These are phyloP conservation scores for Toxotes jaculatrix DNA, from an alignment of 2,113 vertebrate species.

Conservation along the genomic window DNA sequence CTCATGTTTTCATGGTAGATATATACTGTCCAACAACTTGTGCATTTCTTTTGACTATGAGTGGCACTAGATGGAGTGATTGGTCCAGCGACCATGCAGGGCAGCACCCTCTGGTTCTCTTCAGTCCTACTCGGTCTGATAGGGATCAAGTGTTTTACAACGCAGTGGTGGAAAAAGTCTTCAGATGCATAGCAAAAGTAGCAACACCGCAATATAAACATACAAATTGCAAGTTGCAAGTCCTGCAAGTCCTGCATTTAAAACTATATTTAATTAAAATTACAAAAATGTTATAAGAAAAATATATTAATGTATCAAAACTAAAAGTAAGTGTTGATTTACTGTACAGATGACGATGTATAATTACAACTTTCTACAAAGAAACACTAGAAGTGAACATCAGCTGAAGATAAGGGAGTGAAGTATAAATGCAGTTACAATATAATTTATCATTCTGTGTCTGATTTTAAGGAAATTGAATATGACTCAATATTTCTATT, in stretches of 20 bases:
- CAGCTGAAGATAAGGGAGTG: too few relatives aligned
- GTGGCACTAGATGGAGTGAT: constrained; percentile 74
- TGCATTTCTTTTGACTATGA: constrained; percentile 49
- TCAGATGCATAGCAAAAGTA: neutral
- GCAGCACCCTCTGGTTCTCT: constrained; percentile 75
- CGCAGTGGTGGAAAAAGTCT: neutral
- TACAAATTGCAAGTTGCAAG: neutral
- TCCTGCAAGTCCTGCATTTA: neutral
- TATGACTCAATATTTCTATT: too few relatives aligned
- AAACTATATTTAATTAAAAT: neutral
- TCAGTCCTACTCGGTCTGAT: constrained; percentile 64
- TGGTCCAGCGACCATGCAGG: constrained; percentile 74
- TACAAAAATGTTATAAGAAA: neutral
- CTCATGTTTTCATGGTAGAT: constrained; percentile 65
- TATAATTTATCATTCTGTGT: too few relatives aligned
- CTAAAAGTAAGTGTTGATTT: too few relatives aligned
- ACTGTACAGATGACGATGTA: too few relatives aligned
- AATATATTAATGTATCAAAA: too few relatives aligned
- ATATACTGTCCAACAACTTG: constrained; percentile 48
- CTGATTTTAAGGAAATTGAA: too few relatives aligned
- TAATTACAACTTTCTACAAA: too few relatives aligned
- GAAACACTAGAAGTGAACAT: too few relatives aligned
- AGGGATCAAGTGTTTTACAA: constrained; percentile 54
- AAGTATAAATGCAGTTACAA: too few relatives aligned
- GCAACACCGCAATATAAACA: neutral